Conservation (phyloP, 2,888 invertebrate species). For the Mythimna albipuncta region DNA sequence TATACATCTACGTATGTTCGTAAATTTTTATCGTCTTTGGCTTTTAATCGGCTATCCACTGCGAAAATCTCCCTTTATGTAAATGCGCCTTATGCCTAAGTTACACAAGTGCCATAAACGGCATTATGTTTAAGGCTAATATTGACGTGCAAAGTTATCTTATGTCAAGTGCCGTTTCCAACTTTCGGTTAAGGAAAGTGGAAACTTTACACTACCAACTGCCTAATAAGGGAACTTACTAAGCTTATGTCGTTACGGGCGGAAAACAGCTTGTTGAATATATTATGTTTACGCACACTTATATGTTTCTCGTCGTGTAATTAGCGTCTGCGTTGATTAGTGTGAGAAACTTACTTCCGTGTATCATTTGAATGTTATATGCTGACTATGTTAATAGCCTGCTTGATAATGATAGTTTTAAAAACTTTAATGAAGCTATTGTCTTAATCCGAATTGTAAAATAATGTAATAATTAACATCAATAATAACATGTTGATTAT, state of each 20-base stretch:
- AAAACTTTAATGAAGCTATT: neutral
- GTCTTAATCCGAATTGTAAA: neutral
- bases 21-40: neutral
- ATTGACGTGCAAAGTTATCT: conserved; percentile 60
- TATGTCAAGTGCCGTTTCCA: conserved; percentile 75
- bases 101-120: conserved; percentile 43
- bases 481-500: no score
- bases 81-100: conserved; percentile 16
- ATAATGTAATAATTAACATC: neutral
- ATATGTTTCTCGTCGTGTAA: conserved; percentile 8
- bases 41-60: conserved; percentile 6
- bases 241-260: conserved; percentile 18
- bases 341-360: conserved; percentile 4
- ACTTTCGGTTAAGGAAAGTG: conserved; percentile 77
- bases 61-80: conserved; percentile 2
- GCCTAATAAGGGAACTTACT: conserved; percentile 51
- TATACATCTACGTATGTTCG: neutral
- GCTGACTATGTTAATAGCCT: neutral
- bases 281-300: neutral
- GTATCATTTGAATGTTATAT: neutral
- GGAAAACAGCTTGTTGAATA: conserved; percentile 10
- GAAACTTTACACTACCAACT: conserved; percentile 61
- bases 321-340: conserved; percentile 15
- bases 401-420: neutral
- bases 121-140: conserved; percentile 54